Evolutionary conservation across 2,888 invertebrate genomes (phyloP), one percentile per base, ranked within the genome.

Genomic region (Acronicta psi): DNA sequence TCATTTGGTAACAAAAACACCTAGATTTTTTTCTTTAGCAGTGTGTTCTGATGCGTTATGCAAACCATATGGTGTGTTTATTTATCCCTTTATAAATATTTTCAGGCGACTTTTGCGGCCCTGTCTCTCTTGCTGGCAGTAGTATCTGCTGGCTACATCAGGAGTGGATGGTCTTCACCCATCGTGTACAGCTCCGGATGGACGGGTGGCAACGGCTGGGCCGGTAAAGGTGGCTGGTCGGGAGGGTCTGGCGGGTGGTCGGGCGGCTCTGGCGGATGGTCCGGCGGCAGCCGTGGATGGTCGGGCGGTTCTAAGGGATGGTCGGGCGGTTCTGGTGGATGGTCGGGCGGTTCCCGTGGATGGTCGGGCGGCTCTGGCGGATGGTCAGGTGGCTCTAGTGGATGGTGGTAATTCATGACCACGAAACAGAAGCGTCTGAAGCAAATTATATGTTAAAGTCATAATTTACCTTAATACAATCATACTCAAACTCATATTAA

Each of bases 91-190:
- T n/a, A 2, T 1, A 0, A 41, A 2, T 40, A 9, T 1, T 56
- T 62, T 4, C 77, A 83, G 83, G 54, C 68, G 3, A 59, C 71
- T 38, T 25, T 75, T 25, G 10, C 76, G 18, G 59, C 81, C 14
- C 72, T 90, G 71, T 56, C 68, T n/a, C 73, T 80, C 23, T 14
- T 86, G 44, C 34, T 86, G 63, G 73, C 84, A 50, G 53, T 73
- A 29, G 81, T 80, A n/a, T 79, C 84, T 0, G 90, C 89, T 0
- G 88, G 89, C 45, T 77, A 79, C 75, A 58, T 81, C 63, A 57
- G 70, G 29, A 66, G 72, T n/a, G 78, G 81, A 23, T 78, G 80
- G 78, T 65, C 60, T 7, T 49, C 60, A 0, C 72, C 69, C 6
- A 29, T 11, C 11, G 56, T 42, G 41, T 67, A 69, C n/a, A n/a